Percentiles rank a stretch among this genome's conserved stretches.
Evolutionary conservation across 1,140 invertebrate genomes (phyloP).

Genomic region (Parasteatoda tepidariorum): DNA sequence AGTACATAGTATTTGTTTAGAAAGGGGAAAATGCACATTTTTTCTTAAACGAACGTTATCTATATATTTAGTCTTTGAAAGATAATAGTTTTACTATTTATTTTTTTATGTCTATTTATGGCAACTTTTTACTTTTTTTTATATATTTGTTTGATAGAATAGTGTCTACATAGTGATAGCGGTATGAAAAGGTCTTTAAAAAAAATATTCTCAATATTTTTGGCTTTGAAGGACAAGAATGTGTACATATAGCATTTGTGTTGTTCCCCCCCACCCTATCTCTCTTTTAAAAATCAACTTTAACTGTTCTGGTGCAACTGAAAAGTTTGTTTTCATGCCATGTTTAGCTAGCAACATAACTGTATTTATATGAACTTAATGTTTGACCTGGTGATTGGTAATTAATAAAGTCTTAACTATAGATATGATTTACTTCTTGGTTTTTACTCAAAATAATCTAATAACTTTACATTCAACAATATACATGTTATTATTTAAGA

Average conservation of each 20-base stretch:
- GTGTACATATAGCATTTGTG: too few species aligned
- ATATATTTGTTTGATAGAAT: neutral
- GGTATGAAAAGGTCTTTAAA: neutral
- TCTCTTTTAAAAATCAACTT: too few species aligned
- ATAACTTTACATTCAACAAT: neutral
- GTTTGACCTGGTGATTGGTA: slow-evolving; percentile 58
- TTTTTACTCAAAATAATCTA: neutral
- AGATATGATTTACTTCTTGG: too few species aligned
- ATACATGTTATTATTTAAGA: neutral
- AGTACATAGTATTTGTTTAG: neutral
- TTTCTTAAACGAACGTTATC: neutral
- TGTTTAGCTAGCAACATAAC: slow-evolving; percentile 12
- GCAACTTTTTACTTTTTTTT: neutral
- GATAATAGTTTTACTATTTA: neutral
- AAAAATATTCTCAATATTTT: neutral
- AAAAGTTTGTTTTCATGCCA: neutral
- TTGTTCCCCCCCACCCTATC: too few species aligned
- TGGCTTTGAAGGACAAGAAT: neutral
- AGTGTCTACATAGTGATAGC: neutral
- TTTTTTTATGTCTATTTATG: neutral
- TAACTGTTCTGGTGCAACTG: neutral
- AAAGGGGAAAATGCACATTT: neutral
- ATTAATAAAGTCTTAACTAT: slow-evolving; percentile 50
- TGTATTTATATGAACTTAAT: slow-evolving; percentile 49
- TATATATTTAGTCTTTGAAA: neutral